Conservation (phyloP, 2,113 vertebrate genomes). For the Meleagris gallopavo region DNA sequence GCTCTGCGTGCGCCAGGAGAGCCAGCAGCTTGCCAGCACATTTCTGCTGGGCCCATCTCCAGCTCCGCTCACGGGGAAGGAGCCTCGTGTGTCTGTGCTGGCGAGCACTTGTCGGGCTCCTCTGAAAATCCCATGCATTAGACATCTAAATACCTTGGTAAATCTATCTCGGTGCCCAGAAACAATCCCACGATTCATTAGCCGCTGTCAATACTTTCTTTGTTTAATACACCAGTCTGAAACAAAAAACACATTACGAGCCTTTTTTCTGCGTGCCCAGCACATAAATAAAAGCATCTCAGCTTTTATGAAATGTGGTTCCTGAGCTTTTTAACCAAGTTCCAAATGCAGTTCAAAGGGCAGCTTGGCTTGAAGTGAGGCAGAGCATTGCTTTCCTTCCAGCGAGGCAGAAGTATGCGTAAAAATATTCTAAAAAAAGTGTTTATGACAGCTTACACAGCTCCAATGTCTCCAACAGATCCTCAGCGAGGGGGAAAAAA, state of each 20-base stretch:
- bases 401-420: background rate
- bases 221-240: slow-evolving; percentile 20
- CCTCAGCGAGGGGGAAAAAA: background rate
- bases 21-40: slow-evolving; percentile 13
- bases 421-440: background rate
- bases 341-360: slow-evolving; percentile 45
- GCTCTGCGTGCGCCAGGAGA: background rate
- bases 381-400: background rate
- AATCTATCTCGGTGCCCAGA: slow-evolving; percentile 48
- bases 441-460: background rate
- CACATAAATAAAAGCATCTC: slow-evolving; percentile 59
- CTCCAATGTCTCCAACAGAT: background rate
- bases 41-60: slow-evolving; percentile 38
- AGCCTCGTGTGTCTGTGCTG: slow-evolving; percentile 40
- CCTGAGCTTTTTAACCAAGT: slow-evolving; percentile 34
- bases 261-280: slow-evolving; percentile 38
- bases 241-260: slow-evolving; percentile 62
- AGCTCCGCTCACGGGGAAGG: slow-evolving; percentile 1
- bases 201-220: slow-evolving; percentile 67
- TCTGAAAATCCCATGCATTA: slow-evolving; percentile 46
- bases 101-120: slow-evolving; percentile 28
- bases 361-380: background rate
- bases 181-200: slow-evolving; percentile 67
- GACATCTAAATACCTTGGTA: slow-evolving; percentile 63
- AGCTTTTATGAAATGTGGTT: slow-evolving; percentile 40